These are phyloP conservation scores for human DNA, from an alignment of 2,113 vertebrate species.

Conservation along the genomic window DNA sequence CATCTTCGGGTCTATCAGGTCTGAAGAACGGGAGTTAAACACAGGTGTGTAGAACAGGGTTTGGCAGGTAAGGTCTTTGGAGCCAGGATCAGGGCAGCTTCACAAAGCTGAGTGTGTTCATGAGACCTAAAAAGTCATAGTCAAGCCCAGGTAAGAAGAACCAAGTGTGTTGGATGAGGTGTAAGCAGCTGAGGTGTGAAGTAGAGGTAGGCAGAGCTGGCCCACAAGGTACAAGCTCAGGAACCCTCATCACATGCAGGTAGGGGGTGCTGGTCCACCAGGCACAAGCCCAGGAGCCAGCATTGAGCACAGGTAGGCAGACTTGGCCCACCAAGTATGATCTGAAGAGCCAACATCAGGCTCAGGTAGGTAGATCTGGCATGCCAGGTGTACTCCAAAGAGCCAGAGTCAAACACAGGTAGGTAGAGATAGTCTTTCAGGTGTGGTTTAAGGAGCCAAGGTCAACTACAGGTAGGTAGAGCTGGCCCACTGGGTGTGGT, in stretches of 20 bases:
- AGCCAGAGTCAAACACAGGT: neutral
- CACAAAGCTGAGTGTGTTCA: neutral
- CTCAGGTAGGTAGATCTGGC: neutral
- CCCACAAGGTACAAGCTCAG: neutral
- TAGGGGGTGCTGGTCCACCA: neutral
- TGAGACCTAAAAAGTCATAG: neutral
- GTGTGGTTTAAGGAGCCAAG: neutral
- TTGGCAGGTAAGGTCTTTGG: neutral
- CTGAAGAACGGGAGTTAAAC: neutral
- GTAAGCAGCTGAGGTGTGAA: neutral
- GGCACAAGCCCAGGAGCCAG: neutral
- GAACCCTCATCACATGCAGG: neutral
- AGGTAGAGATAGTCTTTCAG: neutral
- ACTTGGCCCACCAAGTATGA: accelerated
- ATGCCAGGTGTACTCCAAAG: neutral
- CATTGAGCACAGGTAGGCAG: neutral
- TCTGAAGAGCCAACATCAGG: neutral
- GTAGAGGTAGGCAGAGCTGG: neutral
- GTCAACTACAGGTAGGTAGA: neutral
- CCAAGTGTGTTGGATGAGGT: neutral
- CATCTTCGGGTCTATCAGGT: neutral
- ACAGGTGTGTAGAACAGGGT: neutral
- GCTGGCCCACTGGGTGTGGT: neutral
- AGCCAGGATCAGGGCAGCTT: neutral
- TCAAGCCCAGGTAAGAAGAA: neutral